phyloP scores from a whole-genome alignment of 2,113 vertebrate species.

The Vulpes lagopus region DNA sequence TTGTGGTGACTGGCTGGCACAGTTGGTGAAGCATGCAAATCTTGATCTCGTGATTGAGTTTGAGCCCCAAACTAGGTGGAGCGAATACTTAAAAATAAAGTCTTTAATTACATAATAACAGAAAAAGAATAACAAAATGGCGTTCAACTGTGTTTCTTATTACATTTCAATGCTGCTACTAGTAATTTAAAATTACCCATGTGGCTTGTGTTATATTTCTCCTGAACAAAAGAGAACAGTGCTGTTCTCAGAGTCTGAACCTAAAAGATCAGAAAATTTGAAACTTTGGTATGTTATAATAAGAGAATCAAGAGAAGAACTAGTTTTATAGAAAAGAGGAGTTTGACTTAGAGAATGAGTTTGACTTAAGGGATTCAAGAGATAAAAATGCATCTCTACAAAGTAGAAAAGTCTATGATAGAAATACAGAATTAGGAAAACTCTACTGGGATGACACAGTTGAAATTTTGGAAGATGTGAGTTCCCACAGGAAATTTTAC shows the following conservation, averaged over 20 bases:
- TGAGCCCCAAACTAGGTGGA: background rate
- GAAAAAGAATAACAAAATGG: background rate
- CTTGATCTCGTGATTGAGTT: background rate
- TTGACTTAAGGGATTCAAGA: background rate
- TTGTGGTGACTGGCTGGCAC: background rate
- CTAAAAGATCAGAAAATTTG: background rate
- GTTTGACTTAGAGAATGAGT: background rate
- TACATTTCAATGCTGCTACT: background rate
- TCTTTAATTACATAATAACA: background rate
- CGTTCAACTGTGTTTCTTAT: background rate
- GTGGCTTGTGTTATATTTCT: constrained; percentile 40
- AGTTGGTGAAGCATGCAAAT: background rate
- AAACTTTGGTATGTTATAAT: background rate
- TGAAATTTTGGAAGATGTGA: background rate
- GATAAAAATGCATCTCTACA: constrained; percentile 6
- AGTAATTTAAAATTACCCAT: constrained; percentile 40
- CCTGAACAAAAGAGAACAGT: background rate
- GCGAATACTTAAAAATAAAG: background rate
- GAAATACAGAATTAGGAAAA: constrained; percentile 14
- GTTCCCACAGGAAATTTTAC: background rate
- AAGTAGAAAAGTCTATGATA: constrained; percentile 8
- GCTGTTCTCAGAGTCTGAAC: background rate
- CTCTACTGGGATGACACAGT: background rate
- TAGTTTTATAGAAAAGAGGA: constrained; percentile 11
- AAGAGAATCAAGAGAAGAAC: background rate